Evolutionary conservation across 1,140 invertebrate genomes (phyloP).

Genomic region (Dreissena rostriformis): DNA sequence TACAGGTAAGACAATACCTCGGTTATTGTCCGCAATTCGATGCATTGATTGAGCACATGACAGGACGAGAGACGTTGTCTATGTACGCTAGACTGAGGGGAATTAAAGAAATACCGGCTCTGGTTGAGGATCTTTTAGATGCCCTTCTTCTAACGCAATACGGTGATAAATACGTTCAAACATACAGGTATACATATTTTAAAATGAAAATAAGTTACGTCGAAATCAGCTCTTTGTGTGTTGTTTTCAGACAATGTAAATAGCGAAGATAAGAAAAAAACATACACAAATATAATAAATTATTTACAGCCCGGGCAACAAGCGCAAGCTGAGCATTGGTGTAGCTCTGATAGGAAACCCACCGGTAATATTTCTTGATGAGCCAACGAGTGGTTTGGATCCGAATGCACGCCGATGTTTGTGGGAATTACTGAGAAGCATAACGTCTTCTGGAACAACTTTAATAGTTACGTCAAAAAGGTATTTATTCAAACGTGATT

Average conservation of each 20-base stretch:
- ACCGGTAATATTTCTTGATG: conserved; percentile 81
- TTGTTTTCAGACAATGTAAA: no score
- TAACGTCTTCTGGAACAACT: conserved; percentile 73
- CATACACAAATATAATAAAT: not conserved
- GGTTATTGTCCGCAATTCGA: conserved; percentile 83
- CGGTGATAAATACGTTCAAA: conserved; percentile 73
- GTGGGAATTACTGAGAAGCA: conserved; percentile 78
- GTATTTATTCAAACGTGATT: conserved; percentile 48
- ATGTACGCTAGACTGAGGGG: conserved; percentile 90
- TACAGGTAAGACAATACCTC: conserved; percentile 74
- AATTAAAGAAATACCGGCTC: conserved; percentile 68
- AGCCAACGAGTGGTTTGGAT: conserved; percentile 82
- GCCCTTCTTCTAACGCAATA: conserved; percentile 69
- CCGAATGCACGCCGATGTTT: conserved; percentile 81
- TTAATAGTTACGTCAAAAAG: conserved; percentile 79
- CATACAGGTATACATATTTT: conserved; percentile 68
- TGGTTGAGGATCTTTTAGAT: conserved; percentile 79
- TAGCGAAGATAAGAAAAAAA: no score
- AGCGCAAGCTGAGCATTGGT: conserved; percentile 96
- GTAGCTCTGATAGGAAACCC: conserved; percentile 89
- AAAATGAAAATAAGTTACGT: no score
- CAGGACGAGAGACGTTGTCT: conserved; percentile 85
- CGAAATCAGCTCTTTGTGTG: no score
- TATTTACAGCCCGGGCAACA: conserved; percentile 87
- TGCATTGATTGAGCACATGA: conserved; percentile 82